Evolutionary conservation across 2,797 vertebrate species (phyloP).

Genomic region (Myotis daubentonii): DNA sequence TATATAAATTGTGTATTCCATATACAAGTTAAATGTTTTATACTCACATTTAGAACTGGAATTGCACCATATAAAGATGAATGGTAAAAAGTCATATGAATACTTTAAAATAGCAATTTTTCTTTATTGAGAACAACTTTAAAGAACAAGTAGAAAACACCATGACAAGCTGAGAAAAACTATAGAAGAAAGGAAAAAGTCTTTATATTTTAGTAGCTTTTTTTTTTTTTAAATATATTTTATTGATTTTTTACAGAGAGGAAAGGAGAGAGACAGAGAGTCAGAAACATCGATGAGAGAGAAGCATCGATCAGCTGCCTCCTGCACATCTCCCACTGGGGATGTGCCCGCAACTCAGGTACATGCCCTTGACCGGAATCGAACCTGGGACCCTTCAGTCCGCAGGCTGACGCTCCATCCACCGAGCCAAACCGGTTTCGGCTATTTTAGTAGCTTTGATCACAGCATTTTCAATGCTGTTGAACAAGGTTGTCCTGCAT

Average conservation of each 20-base stretch:
- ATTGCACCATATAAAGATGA: background rate
- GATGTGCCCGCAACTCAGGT: too few relatives aligned
- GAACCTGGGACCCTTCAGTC: too few relatives aligned
- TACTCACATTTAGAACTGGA: background rate
- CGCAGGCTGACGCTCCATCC: too few relatives aligned
- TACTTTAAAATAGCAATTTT: conserved; percentile 20
- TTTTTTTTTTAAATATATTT: too few relatives aligned
- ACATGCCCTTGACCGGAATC: too few relatives aligned
- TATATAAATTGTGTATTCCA: background rate
- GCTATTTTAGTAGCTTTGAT: background rate
- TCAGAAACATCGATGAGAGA: too few relatives aligned
- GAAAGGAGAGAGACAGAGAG: too few relatives aligned
- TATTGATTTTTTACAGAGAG: too few relatives aligned
- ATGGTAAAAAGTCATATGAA: background rate
- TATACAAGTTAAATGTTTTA: background rate
- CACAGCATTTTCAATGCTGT: background rate
- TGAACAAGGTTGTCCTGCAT: background rate
- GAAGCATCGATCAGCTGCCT: too few relatives aligned
- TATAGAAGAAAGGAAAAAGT: background rate
- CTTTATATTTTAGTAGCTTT: background rate
- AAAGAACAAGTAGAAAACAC: background rate
- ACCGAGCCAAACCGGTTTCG: too few relatives aligned
- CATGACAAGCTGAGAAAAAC: background rate
- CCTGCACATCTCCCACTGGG: too few relatives aligned
- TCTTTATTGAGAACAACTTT: background rate